phyloP scores from a whole-genome alignment of 2,888 invertebrate genomes.

The Diadromus collaris region DNA sequence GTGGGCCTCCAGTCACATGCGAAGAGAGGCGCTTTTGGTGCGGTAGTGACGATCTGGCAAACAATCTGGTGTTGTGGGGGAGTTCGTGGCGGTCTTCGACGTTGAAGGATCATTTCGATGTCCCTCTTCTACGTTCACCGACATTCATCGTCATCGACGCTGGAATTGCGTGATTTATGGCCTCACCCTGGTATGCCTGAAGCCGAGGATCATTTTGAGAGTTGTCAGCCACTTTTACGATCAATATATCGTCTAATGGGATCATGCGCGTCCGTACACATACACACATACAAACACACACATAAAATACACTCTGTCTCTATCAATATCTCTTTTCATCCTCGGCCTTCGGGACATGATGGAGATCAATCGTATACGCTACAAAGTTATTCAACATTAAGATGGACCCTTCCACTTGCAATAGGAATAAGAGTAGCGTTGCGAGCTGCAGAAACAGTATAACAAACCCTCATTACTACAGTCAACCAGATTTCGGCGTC shows the following conservation, averaged over 20 bases:
- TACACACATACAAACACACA: slow-evolving; percentile 12
- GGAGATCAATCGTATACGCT: slow-evolving; percentile 31
- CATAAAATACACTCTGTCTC: slow-evolving; percentile 10
- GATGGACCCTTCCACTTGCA: slow-evolving; percentile 54
- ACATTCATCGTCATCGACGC: slow-evolving; percentile 49
- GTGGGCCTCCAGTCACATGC: slow-evolving; percentile 3
- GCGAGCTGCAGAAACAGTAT: slow-evolving; percentile 32
- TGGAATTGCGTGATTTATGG: slow-evolving; percentile 55
- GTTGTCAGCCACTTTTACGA: slow-evolving; percentile 10
- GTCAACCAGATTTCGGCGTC: slow-evolving; percentile 40
- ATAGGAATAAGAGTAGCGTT: slow-evolving; percentile 28
- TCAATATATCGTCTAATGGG: neutral
- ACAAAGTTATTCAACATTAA: slow-evolving; percentile 45
- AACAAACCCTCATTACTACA: slow-evolving; percentile 47
- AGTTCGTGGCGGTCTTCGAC: slow-evolving; percentile 5
- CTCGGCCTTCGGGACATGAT: slow-evolving; percentile 47
- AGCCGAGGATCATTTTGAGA: slow-evolving; percentile 49
- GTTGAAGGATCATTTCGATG: slow-evolving; percentile 35
- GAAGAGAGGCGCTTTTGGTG: slow-evolving; percentile 7
- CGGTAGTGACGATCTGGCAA: slow-evolving; percentile 20
- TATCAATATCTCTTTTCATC: slow-evolving; percentile 29
- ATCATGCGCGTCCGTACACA: slow-evolving; percentile 13
- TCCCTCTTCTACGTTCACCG: slow-evolving; percentile 45
- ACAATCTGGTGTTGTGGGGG: slow-evolving; percentile 15
- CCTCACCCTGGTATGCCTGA: slow-evolving; percentile 61